phyloP scores from a whole-genome alignment of 2,113 vertebrate genomes.

The Perccottus glenii region DNA sequence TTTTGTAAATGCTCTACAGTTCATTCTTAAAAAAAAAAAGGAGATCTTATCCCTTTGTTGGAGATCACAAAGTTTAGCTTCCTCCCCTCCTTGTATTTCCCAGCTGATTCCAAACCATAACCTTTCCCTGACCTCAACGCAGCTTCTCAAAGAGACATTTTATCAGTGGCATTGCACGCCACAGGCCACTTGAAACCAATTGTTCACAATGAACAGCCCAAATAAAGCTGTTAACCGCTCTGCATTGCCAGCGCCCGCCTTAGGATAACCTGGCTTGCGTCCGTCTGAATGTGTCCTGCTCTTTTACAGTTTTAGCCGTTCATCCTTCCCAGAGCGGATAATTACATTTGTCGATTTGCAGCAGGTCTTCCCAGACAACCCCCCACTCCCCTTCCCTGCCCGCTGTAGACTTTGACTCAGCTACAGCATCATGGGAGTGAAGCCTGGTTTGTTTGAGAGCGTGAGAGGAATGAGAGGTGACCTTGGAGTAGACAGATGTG shows the following conservation, averaged over 20 bases:
- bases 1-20: constrained; percentile 12
- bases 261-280: constrained; percentile 28
- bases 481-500: constrained; percentile 50
- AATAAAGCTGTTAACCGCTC: constrained; percentile 28
- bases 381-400: constrained; percentile 13
- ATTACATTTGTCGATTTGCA: constrained; percentile 38
- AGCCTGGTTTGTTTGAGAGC: constrained; percentile 6
- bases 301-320: constrained; percentile 13
- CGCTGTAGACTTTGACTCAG: constrained; percentile 19
- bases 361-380: constrained; percentile 29
- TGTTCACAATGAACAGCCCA: constrained; percentile 24
- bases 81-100: constrained; percentile 21
- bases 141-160: constrained; percentile 40
- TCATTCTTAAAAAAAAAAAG: background rate
- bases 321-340: constrained; percentile 15
- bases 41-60: constrained; percentile 1
- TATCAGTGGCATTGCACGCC: constrained; percentile 45
- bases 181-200: constrained; percentile 36
- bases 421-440: constrained; percentile 9
- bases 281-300: constrained; percentile 2
- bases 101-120: constrained; percentile 29
- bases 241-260: constrained; percentile 16
- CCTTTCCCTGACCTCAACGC: constrained; percentile 51
- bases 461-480: constrained; percentile 31
- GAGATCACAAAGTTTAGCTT: constrained; percentile 24